These are phyloP conservation scores for Coenobita brevimanus DNA, from an alignment of 1,140 invertebrate genomes.

Conservation along the genomic window DNA sequence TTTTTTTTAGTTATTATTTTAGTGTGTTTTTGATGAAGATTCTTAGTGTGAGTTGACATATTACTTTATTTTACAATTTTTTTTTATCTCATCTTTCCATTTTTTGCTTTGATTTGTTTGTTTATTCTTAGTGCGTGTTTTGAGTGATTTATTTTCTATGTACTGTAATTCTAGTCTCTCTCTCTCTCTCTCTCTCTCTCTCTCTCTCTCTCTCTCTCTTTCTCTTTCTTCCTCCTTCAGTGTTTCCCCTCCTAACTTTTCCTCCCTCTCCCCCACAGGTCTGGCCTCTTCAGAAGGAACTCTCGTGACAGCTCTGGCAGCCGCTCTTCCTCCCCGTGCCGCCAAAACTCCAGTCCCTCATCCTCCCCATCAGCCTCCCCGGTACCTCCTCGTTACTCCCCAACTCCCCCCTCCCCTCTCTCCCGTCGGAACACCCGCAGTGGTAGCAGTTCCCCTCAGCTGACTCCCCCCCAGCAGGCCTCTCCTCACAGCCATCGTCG, in stretches of 20 bases:
- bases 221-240: neutral
- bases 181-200: neutral
- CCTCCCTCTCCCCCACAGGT: slow-evolving; percentile 17
- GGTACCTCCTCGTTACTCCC: slow-evolving; percentile 39
- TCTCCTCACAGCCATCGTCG: neutral
- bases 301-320: slow-evolving; percentile 46
- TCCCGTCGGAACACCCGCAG: slow-evolving; percentile 25
- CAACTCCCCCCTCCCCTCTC: slow-evolving; percentile 48
- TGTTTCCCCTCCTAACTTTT: neutral
- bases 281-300: slow-evolving; percentile 57
- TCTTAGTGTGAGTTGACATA: too few species aligned
- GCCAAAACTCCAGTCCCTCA: slow-evolving; percentile 46
- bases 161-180: too few species aligned
- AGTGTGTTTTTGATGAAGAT: too few species aligned
- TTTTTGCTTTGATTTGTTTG: too few species aligned
- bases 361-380: slow-evolving; percentile 41
- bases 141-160: too few species aligned
- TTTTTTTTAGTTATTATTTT: too few species aligned
- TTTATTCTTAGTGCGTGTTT: too few species aligned
- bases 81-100: too few species aligned
- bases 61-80: too few species aligned
- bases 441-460: slow-evolving; percentile 46
- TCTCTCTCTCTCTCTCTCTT: neutral
- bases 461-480: slow-evolving; percentile 36
- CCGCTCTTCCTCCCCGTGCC: slow-evolving; percentile 42